Percentiles rank a stretch among this genome's conserved stretches.
These are phyloP conservation scores for Rhinella marina DNA, from an alignment of 2,797 vertebrate species.

Conservation along the genomic window DNA sequence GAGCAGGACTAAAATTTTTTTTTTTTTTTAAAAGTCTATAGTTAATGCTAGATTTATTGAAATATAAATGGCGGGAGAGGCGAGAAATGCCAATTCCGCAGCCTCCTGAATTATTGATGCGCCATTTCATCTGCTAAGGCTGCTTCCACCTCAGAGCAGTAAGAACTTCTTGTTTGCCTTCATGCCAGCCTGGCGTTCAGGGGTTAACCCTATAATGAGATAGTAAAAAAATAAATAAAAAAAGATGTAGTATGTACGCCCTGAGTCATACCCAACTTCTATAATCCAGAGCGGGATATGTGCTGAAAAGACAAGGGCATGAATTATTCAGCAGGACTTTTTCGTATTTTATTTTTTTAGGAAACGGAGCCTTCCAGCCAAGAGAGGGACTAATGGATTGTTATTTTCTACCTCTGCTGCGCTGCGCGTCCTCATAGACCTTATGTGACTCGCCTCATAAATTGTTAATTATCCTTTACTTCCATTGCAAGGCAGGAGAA, in stretches of 20 bases:
- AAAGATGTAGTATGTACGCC: constrained; percentile 6
- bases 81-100: constrained; percentile 24
- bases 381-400: constrained; percentile 32
- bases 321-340: constrained; percentile 37
- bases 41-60: background rate
- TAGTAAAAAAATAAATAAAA: background rate
- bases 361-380: constrained; percentile 15
- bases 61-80: constrained; percentile 19
- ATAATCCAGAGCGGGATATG: background rate
- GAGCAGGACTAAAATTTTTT: background rate
- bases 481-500: background rate
- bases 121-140: background rate
- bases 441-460: constrained; percentile 2
- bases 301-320: constrained; percentile 15
- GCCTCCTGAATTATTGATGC: constrained; percentile 53
- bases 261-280: background rate
- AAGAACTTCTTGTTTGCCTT: background rate
- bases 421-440: constrained; percentile 10
- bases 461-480: constrained; percentile 33
- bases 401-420: constrained; percentile 12
- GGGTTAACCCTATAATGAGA: constrained; percentile 46
- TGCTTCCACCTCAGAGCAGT: constrained; percentile 15
- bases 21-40: background rate
- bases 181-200: constrained; percentile 14
- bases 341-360: background rate